Percentiles rank a stretch among this genome's conserved stretches.
Evolutionary conservation across 2,113 vertebrate species (phyloP).

Genomic region (Caranx ignobilis): DNA sequence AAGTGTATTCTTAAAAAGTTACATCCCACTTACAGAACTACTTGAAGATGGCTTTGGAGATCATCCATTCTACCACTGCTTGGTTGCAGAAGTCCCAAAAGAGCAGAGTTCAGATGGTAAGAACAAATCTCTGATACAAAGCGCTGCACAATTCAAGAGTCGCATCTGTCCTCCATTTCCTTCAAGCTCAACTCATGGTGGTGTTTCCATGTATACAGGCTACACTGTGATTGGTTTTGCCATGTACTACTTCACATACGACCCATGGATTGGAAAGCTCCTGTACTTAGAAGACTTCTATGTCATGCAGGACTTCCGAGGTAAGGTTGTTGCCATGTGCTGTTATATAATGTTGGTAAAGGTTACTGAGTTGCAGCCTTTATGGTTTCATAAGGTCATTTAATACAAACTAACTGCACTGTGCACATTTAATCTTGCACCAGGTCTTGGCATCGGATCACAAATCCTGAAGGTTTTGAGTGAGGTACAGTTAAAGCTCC

Average conservation of each 20-base stretch:
- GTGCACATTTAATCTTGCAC: constrained; percentile 37
- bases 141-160: neutral
- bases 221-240: constrained; percentile 80
- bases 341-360: constrained; percentile 17
- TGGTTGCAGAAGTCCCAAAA: constrained; percentile 81
- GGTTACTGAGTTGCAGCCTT: constrained; percentile 48
- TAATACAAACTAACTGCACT: neutral
- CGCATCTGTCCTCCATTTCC: neutral
- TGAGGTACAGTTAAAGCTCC: constrained; percentile 76
- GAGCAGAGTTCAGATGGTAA: constrained; percentile 73
- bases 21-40: constrained; percentile 75
- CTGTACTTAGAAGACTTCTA: constrained; percentile 89
- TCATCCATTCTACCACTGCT: constrained; percentile 83
- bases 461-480: constrained; percentile 85
- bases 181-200: neutral
- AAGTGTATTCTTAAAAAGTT: constrained; percentile 10
- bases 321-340: constrained; percentile 49
- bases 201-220: constrained; percentile 54
- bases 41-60: constrained; percentile 86
- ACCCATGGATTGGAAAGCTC: constrained; percentile 85
- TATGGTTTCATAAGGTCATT: neutral
- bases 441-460: constrained; percentile 84
- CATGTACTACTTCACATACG: constrained; percentile 87
- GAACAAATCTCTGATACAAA: neutral
- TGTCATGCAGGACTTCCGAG: constrained; percentile 79